Base-by-base conservation (phyloP, 1,140 invertebrate species). In the Stenopsyche tienmushanensis region DNA sequence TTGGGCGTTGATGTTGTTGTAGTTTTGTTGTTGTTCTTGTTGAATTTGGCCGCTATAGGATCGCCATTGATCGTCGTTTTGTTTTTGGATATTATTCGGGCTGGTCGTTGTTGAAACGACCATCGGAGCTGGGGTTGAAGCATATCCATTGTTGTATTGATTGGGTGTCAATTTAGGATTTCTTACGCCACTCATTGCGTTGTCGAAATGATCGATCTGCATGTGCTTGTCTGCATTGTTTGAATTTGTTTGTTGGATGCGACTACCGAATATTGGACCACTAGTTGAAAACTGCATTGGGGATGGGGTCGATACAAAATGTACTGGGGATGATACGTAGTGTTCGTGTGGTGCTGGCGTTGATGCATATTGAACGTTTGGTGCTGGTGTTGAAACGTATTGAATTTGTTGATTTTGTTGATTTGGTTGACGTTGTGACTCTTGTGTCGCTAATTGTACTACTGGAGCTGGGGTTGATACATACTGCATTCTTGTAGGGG, bases 141-240 rank as follows among this genome's bases (percentile, higher is more conserved):
- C 49, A 10, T n/a, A 25, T 21, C 29, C 39, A 44, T 24, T 41
- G 26, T 60, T 60, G 45, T 24, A 20, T 25, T 21, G 17, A 1
- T 17, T 15, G 15, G 45, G 59, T 0, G 23, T 24, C 50, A 65
- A 64, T 64, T 70, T 70, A 0, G 75, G 74, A 70, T 76, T 79
- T 62, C 74, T 74, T 0, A 79, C 65, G 7, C 77, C 77, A 70
- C 74, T 79, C 17, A 70, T 74, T 41, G 77, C 74, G 66, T 80
- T 80, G 66, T 79, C 76, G 67, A 78, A 81, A 70, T 80, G 78
- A 70, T 80, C 77, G 49, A 78, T 76, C 64, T 77, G 74, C 64
- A 79, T 74, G 64, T 75, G 75, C 64, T 80, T 79, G 58, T 71
- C 73, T 39, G 62, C 47, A 47, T 74, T 73, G 60, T 71, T 73